Evolutionary conservation across 2,888 invertebrate genomes (phyloP), one percentile per base, ranked within the genome.

Genomic region (Lycaena phlaeas): DNA sequence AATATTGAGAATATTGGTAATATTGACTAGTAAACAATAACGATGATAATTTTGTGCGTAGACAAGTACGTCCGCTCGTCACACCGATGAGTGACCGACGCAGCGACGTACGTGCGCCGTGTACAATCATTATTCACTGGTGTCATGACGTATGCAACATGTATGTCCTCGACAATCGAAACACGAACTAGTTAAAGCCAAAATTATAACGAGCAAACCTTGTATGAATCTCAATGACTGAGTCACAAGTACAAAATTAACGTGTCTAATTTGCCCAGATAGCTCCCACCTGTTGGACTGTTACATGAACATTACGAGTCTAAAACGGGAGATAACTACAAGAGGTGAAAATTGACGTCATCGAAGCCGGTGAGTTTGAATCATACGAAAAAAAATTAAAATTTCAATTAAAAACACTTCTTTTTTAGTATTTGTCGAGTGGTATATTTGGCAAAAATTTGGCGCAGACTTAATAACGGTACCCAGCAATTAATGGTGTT

Each of bases 191-290:
- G 34, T 18, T 39, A 40, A 40, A 40, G 39, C 39, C 39, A 40
- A 40, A 42, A 41, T 42, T 42, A 40, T 44, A 41, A 38, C 43
- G 36, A 43, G 40, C 42, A 30, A 30, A 38, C 47, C 39, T 46
- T 42, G 25, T 37, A 31, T 36, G 37, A 45, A 39, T 43, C 38
- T 48, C 37, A 41, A 42, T 43, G 63, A 44, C 45, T 78, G 75
- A 78, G 58, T 77, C 76, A 78, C 64, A 63, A 59, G 53, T 53
- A 61, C 68, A 54, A 61, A 75, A 69, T 74, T 71, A 76, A 65
- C 68, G 64, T 62, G 57, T 66, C 68, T 68, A 63, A 46, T 65
- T 48, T 60, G 61, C 60, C 58, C 58, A 42, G 42, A 49, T 41
- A 46, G 42, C 43, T 45, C 46, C 43, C 51, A 51, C 49, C 51